A percentile compares a stretch with the other conserved stretches of the same genome.
Evolutionary conservation across 2,888 invertebrate species (phyloP).

Genomic region (Sarcophaga carnaria): DNA sequence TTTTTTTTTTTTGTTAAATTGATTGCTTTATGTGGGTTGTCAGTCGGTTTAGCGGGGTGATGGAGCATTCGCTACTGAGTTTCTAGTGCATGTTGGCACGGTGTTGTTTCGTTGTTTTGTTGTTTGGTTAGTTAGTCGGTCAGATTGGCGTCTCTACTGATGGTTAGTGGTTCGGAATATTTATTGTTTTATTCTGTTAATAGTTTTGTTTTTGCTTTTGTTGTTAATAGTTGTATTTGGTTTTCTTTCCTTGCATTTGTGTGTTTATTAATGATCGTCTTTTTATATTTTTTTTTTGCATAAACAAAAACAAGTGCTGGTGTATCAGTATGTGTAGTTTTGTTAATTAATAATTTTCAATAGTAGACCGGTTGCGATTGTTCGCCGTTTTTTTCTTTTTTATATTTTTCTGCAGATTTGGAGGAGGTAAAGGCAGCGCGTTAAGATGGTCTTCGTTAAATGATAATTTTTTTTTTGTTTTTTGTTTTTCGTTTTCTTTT

Average conservation of each 20-base stretch:
- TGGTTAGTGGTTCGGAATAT: slow-evolving; percentile 60
- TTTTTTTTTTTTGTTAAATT: slow-evolving; percentile 11
- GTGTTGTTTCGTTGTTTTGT: slow-evolving; percentile 16
- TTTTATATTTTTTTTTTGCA: slow-evolving; percentile 24
- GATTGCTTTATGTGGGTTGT: background rate
- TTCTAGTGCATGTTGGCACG: slow-evolving; percentile 52
- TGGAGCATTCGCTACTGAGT: slow-evolving; percentile 31
- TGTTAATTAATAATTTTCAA: slow-evolving; percentile 66
- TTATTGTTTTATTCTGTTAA: slow-evolving; percentile 66
- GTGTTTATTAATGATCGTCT: slow-evolving; percentile 31
- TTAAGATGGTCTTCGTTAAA: background rate
- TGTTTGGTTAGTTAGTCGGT: slow-evolving; percentile 29
- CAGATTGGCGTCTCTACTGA: slow-evolving; percentile 46
- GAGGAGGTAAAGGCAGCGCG: background rate
- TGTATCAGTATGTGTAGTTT: slow-evolving; percentile 24
- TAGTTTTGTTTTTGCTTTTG: slow-evolving; percentile 49
- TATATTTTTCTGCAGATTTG: slow-evolving; percentile 2
- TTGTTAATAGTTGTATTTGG: slow-evolving; percentile 23
- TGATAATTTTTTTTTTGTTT: slow-evolving; percentile 11
- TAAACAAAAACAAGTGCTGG: slow-evolving; percentile 16
- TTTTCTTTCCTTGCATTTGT: slow-evolving; percentile 55
- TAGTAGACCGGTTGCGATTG: slow-evolving; percentile 66
- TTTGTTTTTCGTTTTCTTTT: background rate
- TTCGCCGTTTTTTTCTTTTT: slow-evolving; percentile 55
- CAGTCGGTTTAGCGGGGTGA: slow-evolving; percentile 17